Evolutionary conservation across 2,888 invertebrate genomes (phyloP), one percentile per base, ranked within the genome.

Genomic region (Proisotoma minuta): DNA sequence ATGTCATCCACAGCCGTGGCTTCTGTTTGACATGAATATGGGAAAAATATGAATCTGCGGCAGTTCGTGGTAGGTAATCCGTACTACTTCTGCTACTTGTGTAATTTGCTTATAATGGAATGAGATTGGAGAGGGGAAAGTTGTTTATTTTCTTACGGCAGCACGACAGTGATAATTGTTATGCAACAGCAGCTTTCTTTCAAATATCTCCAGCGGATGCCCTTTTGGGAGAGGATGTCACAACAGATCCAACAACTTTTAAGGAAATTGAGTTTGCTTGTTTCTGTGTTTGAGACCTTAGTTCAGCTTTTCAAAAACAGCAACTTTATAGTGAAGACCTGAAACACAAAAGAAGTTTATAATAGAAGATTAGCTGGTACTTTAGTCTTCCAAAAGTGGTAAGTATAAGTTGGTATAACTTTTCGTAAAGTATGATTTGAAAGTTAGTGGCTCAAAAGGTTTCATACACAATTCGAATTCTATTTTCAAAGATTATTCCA

Each of bases 1-100:
- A 62, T 59, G 65, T 61, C 59, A 61, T 28, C 49, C 47, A 43
- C 60, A 61, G 43, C 27, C 26, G 34, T 18, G 5, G 5, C 47
- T 34, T 34, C 34, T 15, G 8, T 15, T 34, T 34, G 34, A 10
- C 8, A 15, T 10, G 34, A 34, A 34, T 34, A 34, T 34, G 34
- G 15, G 34, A 34, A 34, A 34, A 34, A 34, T n/a, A n/a, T 34
- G 34, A 15, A 34, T 34, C 15, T 34, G 34, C 15, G 34, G 34
- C 15, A 34, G 34, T 34, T 34, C 15, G 34, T 34, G 34, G 34
- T 15, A n/a, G 34, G 34, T 10, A 34, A 8, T 34, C 34, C 15
- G 8, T 15, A 34, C 8, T 34, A 8, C 34, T 34, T 15, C 15
- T 15, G 8, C 15, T 15, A 15, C 15, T 8, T 34, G 8, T 34